Base-by-base conservation (phyloP, 2,888 invertebrate genomes). In the Hylaea fasciaria region DNA sequence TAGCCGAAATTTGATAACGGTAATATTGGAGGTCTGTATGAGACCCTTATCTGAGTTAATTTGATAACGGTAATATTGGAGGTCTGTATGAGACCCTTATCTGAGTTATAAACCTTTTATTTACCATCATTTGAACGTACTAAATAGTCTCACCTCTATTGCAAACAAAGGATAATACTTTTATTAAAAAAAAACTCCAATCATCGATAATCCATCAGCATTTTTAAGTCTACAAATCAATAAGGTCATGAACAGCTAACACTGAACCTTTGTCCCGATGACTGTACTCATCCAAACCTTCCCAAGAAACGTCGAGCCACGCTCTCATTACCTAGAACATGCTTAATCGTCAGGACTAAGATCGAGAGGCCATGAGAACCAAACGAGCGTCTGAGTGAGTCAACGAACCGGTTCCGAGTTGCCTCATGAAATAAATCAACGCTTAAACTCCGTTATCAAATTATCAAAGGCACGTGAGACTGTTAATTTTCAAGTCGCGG, bases 391-490 rank as follows among this genome's bases (percentile, higher is more conserved):
- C n/a, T n/a, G 22, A 3, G 22, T 37, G 41, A 49, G 29, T 55
- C 64, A 61, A 78, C 84, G 87, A 83, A 83, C 87, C 82, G 75
- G 88, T 85, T 83, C 56, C 16, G 47, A 45, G 45, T 47, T 41
- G 43, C 51, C 37, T 54, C 58, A 70, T 64, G 76, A 82, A 83
- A 91, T 90, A 91, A 92, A 91, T 91, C 91, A 91, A 88, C 84
- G 68, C 70, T 71, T 67, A 76, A 78, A 75, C 82, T 76, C 81
- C 79, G 91, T 91, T 91, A 92, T 92, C 91, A 91, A 89, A 91
- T 89, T 90, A 92, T 91, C 91, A 90, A 87, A 86, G 79, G 82
- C 90, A 91, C 91, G 91, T 90, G 83, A 85, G 86, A 78, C 83
- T 58, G 64, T 90, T 89, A 90, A 91, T 90, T 91, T 87, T 79